A percentile compares a stretch with the other conserved stretches of the same genome.
Evolutionary conservation across 2,888 invertebrate species (phyloP).

Genomic region (Drosophila kanekoi): DNA sequence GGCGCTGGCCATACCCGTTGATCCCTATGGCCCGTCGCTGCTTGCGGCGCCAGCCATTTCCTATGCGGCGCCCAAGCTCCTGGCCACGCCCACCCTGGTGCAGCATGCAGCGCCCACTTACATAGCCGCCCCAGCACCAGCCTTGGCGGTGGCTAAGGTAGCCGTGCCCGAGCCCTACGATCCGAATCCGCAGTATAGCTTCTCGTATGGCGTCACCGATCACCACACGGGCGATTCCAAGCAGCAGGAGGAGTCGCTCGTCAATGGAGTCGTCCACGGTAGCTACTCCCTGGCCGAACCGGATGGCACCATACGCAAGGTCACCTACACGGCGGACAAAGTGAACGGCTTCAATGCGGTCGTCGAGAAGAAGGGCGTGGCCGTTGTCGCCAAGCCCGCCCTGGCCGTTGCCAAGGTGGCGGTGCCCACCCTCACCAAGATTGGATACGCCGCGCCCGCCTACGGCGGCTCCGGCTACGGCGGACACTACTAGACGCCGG

Average conservation of each 20-base stretch:
- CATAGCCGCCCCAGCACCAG: slow-evolving; percentile 48
- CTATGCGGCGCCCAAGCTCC: slow-evolving; percentile 62
- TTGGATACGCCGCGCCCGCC: slow-evolving; percentile 47
- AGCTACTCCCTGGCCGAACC: slow-evolving; percentile 84
- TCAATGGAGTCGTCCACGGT: slow-evolving; percentile 84
- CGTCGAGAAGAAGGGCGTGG: slow-evolving; percentile 81
- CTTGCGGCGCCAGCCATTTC: slow-evolving; percentile 69
- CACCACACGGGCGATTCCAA: slow-evolving; percentile 84
- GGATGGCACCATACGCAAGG: slow-evolving; percentile 84
- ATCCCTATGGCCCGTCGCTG: slow-evolving; percentile 66
- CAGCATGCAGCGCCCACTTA: slow-evolving; percentile 5
- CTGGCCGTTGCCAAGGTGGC: slow-evolving; percentile 57
- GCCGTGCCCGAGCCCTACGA: slow-evolving; percentile 80
- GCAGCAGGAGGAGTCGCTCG: slow-evolving; percentile 83
- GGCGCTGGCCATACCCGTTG: slow-evolving; percentile 74
- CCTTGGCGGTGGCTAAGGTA: slow-evolving; percentile 66
- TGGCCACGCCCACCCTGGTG: slow-evolving; percentile 52
- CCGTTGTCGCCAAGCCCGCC: slow-evolving; percentile 59
- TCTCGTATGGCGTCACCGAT: slow-evolving; percentile 84
- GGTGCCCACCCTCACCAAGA: slow-evolving; percentile 65
- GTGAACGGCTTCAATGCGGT: slow-evolving; percentile 84
- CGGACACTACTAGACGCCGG: slow-evolving; percentile 61
- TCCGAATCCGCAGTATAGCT: slow-evolving; percentile 83
- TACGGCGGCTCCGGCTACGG: slow-evolving; percentile 61
- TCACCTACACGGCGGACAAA: slow-evolving; percentile 84